phyloP scores from a whole-genome alignment of 2,888 invertebrate genomes.

The Diaperis boleti region DNA sequence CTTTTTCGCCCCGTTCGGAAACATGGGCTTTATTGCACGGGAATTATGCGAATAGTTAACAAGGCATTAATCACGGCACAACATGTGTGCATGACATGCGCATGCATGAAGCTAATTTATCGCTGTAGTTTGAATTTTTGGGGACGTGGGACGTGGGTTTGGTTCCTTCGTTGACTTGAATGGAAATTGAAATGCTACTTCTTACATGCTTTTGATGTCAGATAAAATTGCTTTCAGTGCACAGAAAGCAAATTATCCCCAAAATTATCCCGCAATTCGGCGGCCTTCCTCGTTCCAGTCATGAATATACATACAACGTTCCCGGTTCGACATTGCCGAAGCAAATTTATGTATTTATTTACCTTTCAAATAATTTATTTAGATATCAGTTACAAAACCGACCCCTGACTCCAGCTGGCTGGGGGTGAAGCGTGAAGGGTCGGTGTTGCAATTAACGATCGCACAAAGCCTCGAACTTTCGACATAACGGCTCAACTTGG shows the following conservation, averaged over 20 bases:
- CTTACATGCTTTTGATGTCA: neutral
- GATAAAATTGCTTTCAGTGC: neutral
- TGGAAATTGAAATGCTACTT: too few species aligned
- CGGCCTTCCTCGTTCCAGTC: neutral
- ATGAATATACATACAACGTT: conserved; percentile 16
- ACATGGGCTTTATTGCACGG: conserved; percentile 17
- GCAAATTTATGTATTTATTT: conserved; percentile 32
- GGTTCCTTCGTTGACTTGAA: too few species aligned
- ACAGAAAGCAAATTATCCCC: neutral
- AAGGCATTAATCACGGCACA: conserved; percentile 24
- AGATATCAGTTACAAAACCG: conserved; percentile 24
- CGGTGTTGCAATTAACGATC: neutral
- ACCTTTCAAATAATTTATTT: conserved; percentile 24
- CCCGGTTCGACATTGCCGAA: conserved; percentile 12
- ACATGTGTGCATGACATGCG: conserved; percentile 31
- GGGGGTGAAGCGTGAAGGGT: neutral
- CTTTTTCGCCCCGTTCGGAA: conserved; percentile 3
- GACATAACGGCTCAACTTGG: conserved; percentile 4
- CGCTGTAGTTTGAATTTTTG: conserved; percentile 21
- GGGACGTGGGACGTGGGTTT: too few species aligned
- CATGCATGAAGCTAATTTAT: conserved; percentile 32
- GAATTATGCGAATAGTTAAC: conserved; percentile 33
- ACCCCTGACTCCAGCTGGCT: conserved; percentile 13
- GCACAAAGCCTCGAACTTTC: neutral
- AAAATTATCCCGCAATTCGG: neutral